Base-by-base conservation (phyloP, 2,113 vertebrate species). In the Lampris megalopsis region DNA sequence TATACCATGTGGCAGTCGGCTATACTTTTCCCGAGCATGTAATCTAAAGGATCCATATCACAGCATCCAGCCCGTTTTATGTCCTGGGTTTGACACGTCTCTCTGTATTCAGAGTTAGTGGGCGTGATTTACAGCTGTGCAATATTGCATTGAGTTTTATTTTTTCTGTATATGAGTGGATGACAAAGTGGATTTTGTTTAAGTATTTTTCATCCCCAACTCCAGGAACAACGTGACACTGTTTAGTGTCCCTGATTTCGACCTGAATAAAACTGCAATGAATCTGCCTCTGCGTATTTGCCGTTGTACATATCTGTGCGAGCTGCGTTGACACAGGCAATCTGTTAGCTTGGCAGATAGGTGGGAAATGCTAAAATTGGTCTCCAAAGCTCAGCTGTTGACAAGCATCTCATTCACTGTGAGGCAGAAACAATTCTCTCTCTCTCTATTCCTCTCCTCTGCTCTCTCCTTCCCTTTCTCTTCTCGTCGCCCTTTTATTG, bases 221-320 rank as follows among this genome's bases (percentile, higher is more conserved):
- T 81, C 69, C 53, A 8, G 67, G 72, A 63, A 75, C 11, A 59
- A 67, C 79, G 36, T 71, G 52, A 68, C 56, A 48, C 63, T 6
- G 36, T 50, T 63, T 35, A 49, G 4, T 67, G 56, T n/a, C 52
- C 69, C 60, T 60, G 61, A 57, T 63, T 81, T 67, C 53, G 57
- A 72, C 68, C 50, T 73, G 71, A 36, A 63, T 71, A 48, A 61
- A 82, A 80, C 47, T 8, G 1, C 50, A 75, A 58, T 59, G 49
- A 49, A 37, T 40, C n/a, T 47, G 50, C 4, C n/a, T n/a, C 10
- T 60, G n/a, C 36, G 10, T 36, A 6, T 49, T 53, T 38, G 24
- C 65, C 5, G 24, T 36, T 68, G 56, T 71, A 57, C 74, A 56
- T 63, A 62, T 76, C 58, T 78, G 59, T 5, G 1, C 71, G 64